These are phyloP conservation scores for Sitophilus oryzae DNA, from an alignment of 1,140 invertebrate genomes.

Conservation along the genomic window DNA sequence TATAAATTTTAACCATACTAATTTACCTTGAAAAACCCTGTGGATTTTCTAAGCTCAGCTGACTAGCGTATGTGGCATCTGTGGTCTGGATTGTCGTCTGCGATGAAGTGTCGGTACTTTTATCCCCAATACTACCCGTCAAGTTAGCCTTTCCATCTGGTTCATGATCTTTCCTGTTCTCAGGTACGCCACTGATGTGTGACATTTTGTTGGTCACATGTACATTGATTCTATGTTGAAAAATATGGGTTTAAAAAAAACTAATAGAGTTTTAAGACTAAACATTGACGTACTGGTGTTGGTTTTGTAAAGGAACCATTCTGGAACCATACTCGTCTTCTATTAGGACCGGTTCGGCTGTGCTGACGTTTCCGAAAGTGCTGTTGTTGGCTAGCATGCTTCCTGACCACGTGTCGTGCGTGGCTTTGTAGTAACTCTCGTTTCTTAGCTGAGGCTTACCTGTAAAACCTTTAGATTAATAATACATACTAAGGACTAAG, in stretches of 20 bases:
- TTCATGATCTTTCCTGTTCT: constrained; percentile 40
- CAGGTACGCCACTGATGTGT: constrained; percentile 21
- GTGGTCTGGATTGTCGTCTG: constrained; percentile 33
- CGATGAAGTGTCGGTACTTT: constrained; percentile 34
- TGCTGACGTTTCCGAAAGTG: constrained; percentile 41
- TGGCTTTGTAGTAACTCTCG: constrained; percentile 81
- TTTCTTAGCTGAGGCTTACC: constrained; percentile 55
- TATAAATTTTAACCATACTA: no score
- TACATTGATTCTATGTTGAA: constrained; percentile 32
- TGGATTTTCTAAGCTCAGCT: constrained; percentile 68
- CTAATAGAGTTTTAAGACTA: constrained; percentile 1
- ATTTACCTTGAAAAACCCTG: constrained; percentile 55
- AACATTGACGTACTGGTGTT: constrained; percentile 33
- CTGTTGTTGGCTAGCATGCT: constrained; percentile 45
- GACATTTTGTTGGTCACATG: constrained; percentile 33
- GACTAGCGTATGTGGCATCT: constrained; percentile 70
- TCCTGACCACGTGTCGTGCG: constrained; percentile 52
- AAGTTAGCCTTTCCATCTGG: constrained; percentile 40
- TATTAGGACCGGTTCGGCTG: constrained; percentile 58
- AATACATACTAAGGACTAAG: not conserved
- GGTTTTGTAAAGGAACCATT: constrained; percentile 36
- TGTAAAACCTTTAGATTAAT: not conserved
- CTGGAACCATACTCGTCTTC: constrained; percentile 62
- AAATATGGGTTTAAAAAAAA: not conserved
- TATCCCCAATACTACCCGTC: constrained; percentile 31